Evolutionary conservation across 2,113 vertebrate genomes (phyloP).

Genomic region (Xenus cinereus): DNA sequence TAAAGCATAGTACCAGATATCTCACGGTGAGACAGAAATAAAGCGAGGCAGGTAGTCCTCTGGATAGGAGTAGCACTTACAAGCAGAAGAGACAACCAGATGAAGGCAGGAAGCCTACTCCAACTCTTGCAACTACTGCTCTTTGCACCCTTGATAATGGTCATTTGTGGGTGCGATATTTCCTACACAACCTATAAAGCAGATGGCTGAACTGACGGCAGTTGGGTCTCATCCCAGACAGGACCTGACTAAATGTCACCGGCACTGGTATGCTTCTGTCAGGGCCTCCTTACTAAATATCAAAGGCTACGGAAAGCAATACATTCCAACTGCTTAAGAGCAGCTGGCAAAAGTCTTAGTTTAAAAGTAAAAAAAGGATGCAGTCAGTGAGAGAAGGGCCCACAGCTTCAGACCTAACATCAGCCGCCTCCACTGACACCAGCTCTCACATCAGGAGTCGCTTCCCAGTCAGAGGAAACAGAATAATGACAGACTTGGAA

Average conservation of each 20-base stretch:
- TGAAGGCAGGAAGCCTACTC: not conserved
- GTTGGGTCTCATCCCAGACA: not conserved
- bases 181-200: not conserved
- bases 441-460: not conserved
- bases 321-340: not conserved
- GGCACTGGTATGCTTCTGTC: not conserved
- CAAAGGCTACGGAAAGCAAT: not conserved
- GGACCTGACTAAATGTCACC: not conserved
- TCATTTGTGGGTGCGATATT: rapidly evolving
- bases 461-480: not conserved
- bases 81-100: not conserved
- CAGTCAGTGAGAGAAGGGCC: not conserved
- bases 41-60: not conserved
- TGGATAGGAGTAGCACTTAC: not conserved
- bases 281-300: not conserved
- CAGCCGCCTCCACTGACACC: not conserved
- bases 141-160: not conserved
- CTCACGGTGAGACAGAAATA: not conserved
- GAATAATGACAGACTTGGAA: not conserved
- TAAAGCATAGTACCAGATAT: not conserved
- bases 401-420: not conserved
- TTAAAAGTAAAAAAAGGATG: not conserved
- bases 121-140: not conserved
- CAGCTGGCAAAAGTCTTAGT: not conserved
- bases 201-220: not conserved